Evolutionary conservation across 2,797 vertebrate genomes (phyloP).

Genomic region (Falco rusticolus): DNA sequence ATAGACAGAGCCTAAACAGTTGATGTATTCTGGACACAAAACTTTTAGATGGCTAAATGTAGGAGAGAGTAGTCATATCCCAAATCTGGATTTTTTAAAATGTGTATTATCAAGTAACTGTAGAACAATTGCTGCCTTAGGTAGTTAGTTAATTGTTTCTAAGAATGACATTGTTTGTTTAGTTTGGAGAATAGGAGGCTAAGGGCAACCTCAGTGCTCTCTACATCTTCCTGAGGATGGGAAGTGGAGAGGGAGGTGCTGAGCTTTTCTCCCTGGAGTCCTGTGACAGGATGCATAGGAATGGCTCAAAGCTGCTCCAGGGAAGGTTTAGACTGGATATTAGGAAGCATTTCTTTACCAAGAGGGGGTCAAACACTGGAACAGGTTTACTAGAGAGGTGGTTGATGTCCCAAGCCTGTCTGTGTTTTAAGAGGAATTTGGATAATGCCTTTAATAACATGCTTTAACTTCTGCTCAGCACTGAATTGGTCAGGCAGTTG

Average conservation of each 20-base stretch:
- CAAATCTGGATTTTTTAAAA: background rate
- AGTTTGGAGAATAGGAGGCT: background rate
- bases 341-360: background rate
- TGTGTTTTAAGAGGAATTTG: too few species aligned
- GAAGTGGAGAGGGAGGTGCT: too few species aligned
- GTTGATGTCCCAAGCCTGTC: too few species aligned
- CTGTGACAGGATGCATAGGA: accelerated
- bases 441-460: too few species aligned
- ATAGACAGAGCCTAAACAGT: background rate
- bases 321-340: background rate
- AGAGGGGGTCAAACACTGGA: background rate
- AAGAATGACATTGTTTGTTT: background rate
- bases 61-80: background rate
- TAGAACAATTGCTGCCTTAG: background rate
- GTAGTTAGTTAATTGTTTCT: background rate
- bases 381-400: background rate
- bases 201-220: accelerated
- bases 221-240: background rate
- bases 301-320: background rate
- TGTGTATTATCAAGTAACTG: background rate
- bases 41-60: background rate
- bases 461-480: too few species aligned
- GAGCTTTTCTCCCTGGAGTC: too few species aligned
- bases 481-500: background rate
- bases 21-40: background rate